Evolutionary conservation across 2,888 invertebrate species (phyloP), one percentile per base, ranked within the genome.

Genomic region (Ectemnius continuus): DNA sequence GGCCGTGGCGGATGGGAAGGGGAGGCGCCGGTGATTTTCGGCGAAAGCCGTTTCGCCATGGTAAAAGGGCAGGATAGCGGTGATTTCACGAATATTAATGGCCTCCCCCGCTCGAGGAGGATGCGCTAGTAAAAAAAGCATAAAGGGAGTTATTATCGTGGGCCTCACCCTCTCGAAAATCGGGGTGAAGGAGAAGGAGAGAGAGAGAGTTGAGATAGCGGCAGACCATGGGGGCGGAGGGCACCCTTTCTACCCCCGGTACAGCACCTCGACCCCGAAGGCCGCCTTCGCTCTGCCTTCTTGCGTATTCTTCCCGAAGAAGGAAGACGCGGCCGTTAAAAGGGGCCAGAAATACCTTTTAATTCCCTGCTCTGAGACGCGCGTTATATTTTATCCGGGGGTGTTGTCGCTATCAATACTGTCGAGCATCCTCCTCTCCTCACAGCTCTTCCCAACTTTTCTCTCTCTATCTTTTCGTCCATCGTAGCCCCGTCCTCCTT

Each of bases 381-480:
- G 79, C 79, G 81, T 80, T 85, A 83, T 83, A 82, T 83, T 87
- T 85, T 84, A 87, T 82, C 82, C 76, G 57, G 73, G 71, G 82
- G 74, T 82, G 82, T 86, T 83, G 79, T 84, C 82, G 83, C 73
- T 85, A 84, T 87, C 85, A 84, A 84, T 85, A 79, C 80, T 74
- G 77, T 76, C 83, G 73, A 72, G 71, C 59, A 60, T 45, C 52
- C 61, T 23, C 28, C 65, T 16, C 36, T 18, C 64, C 57, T 59
- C 62, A 28, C 58, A 28, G 65, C 70, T 71, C 63, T 74, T 48
- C 67, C 75, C 72, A 71, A 64, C 73, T 73, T 36, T 36, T 36
- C 36, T 36, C 36, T 36, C 23, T 3, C 23, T 36, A 11, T 6
- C 11, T 36, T 36, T 36, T 36, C 11, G 8, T 36, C 36, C 36